Base-by-base conservation (phyloP, 2,797 vertebrate genomes). In the Bufotes viridis region DNA sequence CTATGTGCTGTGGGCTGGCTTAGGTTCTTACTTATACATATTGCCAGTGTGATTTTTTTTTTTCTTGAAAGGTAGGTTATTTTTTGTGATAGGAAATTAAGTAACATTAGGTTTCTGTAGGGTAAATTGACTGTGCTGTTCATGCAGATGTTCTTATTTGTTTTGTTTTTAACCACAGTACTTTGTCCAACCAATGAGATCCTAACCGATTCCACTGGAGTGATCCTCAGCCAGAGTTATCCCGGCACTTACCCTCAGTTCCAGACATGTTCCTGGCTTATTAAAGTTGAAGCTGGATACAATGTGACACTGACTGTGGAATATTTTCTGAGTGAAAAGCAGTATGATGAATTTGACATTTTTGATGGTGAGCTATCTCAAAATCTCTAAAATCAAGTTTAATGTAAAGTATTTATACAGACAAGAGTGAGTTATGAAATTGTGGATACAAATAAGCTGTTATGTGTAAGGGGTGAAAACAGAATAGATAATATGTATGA, bases 261-360 rank as follows among this genome's bases (percentile, higher is more conserved):
- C 29, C 98, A 99, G 94, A 98, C 97, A 55, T 99, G 98, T 88
- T 99, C 98, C 20, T 99, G 98, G 98, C 95, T 99, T 90, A 96
- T 99, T 90, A 96, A 96, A 92, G 96, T 98, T 0, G 98, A 99
- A 81, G 95, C 97, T 0, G 96, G 96, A 0, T 99, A 97, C 91
- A 99, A 99, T 92, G 94, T 99, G 92, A 96, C 98, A 81, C 95
- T 99, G 91, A 98, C 96, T 0, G 96, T 99, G 0, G 98, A 99
- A 87, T 97, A 98, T 91, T 99, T 99, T 92, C 96, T 98, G 92
- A 99, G 98, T 0, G 98, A 97, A 93, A 97, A 97, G 81, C 97
- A 99, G 86, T 99, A 98, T 1, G 98, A 99, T 0, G 97, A 99
- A 93, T 96, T 99, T 10, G 98, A 99, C 88, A 97, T 99, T 89